Evolutionary conservation across 2,888 invertebrate genomes (phyloP).

Genomic region (Tetragnatha montana): DNA sequence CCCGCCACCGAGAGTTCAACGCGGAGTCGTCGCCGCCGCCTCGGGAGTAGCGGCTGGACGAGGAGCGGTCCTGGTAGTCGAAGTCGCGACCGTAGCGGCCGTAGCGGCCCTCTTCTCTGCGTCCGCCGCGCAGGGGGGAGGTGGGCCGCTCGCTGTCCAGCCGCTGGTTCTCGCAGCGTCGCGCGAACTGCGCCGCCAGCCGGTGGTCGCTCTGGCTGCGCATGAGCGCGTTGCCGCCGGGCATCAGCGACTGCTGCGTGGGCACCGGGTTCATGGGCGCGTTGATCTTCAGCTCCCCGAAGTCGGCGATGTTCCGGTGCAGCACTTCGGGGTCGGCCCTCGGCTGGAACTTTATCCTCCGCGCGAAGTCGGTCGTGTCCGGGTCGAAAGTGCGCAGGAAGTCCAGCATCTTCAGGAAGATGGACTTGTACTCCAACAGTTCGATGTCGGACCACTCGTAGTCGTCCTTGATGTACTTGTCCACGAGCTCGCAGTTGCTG

Average conservation of each 20-base stretch:
- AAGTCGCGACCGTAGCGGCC: constrained; percentile 67
- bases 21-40: constrained; percentile 60
- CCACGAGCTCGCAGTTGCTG: constrained; percentile 96
- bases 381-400: constrained; percentile 95
- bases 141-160: constrained; percentile 65
- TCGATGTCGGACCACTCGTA: constrained; percentile 78
- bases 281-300: constrained; percentile 92
- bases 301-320: constrained; percentile 88
- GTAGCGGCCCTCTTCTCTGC: constrained; percentile 48
- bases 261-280: constrained; percentile 78
- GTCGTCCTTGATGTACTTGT: constrained; percentile 85
- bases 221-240: constrained; percentile 82
- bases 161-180: constrained; percentile 64
- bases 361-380: constrained; percentile 90
- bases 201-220: constrained; percentile 95
- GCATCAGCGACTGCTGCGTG: constrained; percentile 77
- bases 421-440: constrained; percentile 91
- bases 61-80: constrained; percentile 55
- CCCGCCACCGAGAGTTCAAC: constrained; percentile 71
- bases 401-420: constrained; percentile 95
- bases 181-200: constrained; percentile 86
- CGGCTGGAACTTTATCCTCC: constrained; percentile 85
- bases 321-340: constrained; percentile 94
- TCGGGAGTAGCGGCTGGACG: constrained; percentile 62
- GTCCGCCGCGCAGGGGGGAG: constrained; percentile 52